Percentiles rank a stretch among this genome's conserved stretches.
Conservation (phyloP, 2,797 vertebrate species). For the Chloroceryle amazona region DNA sequence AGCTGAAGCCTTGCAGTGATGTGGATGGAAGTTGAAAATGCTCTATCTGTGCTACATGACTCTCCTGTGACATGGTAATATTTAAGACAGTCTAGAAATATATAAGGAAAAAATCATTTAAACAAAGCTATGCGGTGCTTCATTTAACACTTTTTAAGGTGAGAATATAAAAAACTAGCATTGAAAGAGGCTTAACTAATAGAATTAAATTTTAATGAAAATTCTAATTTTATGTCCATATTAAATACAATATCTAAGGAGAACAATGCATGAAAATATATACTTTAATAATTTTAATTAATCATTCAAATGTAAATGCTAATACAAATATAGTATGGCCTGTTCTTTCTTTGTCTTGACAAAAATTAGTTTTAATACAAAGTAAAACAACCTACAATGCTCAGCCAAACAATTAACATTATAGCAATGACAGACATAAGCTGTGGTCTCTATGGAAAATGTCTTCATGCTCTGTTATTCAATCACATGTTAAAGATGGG, state of each 20-base stretch:
- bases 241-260: neutral
- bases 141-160: neutral
- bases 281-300: neutral
- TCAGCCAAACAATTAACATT: neutral
- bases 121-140: neutral
- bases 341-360: slow-evolving; percentile 32
- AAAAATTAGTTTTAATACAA: slow-evolving; percentile 35
- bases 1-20: slow-evolving; percentile 74
- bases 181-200: neutral
- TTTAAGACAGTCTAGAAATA: slow-evolving; percentile 59
- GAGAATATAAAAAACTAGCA: neutral
- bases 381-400: slow-evolving; percentile 10
- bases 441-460: neutral
- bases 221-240: neutral
- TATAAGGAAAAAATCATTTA: slow-evolving; percentile 15
- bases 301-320: slow-evolving; percentile 11
- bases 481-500: neutral
- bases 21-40: slow-evolving; percentile 62
- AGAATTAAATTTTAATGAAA: slow-evolving; percentile 18
- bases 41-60: slow-evolving; percentile 28
- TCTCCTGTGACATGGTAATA: slow-evolving; percentile 49
- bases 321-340: neutral
- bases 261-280: neutral
- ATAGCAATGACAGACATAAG: neutral
- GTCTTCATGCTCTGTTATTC: neutral